phyloP scores from a whole-genome alignment of 64 coral and sea anemone species.

The Montipora sp. region DNA sequence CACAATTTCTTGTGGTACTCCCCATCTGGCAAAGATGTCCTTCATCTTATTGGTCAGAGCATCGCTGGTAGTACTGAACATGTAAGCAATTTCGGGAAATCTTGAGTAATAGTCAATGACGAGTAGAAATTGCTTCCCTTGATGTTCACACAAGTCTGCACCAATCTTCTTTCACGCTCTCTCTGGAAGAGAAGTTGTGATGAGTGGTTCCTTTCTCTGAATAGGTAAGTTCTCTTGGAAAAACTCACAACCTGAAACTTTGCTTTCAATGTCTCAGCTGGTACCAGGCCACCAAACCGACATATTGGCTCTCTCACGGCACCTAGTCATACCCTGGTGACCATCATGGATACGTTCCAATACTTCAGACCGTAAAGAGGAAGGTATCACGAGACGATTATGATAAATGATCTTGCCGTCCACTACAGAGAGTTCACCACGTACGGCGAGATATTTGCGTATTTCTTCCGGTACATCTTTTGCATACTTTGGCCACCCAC shows the following conservation, averaged over 20 bases:
- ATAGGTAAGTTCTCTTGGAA: background rate
- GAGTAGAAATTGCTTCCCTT: too few species aligned
- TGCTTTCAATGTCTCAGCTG: constrained; percentile 2
- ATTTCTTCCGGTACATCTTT: constrained; percentile 14
- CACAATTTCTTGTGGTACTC: too few species aligned
- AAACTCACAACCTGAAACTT: constrained; percentile 42
- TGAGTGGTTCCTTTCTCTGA: too few species aligned
- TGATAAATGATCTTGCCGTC: constrained; percentile 14
- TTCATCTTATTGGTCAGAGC: too few species aligned
- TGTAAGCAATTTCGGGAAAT: too few species aligned
- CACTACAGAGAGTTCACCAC: constrained; percentile 13
- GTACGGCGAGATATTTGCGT: background rate
- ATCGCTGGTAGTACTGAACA: too few species aligned
- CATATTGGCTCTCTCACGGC: background rate
- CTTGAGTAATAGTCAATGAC: too few species aligned
- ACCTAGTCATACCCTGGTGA: constrained; percentile 30
- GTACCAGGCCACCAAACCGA: background rate
- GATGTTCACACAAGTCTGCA: too few species aligned
- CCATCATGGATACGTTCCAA: constrained; percentile 40
- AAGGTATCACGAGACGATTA: too few species aligned
- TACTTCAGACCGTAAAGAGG: background rate
- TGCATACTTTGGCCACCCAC: constrained; percentile 35
- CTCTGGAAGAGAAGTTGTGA: too few species aligned
- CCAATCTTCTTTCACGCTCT: too few species aligned
- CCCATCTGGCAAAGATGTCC: too few species aligned